phyloP scores from a whole-genome alignment of 2,797 vertebrate species.

The Cossypha polioptera region DNA sequence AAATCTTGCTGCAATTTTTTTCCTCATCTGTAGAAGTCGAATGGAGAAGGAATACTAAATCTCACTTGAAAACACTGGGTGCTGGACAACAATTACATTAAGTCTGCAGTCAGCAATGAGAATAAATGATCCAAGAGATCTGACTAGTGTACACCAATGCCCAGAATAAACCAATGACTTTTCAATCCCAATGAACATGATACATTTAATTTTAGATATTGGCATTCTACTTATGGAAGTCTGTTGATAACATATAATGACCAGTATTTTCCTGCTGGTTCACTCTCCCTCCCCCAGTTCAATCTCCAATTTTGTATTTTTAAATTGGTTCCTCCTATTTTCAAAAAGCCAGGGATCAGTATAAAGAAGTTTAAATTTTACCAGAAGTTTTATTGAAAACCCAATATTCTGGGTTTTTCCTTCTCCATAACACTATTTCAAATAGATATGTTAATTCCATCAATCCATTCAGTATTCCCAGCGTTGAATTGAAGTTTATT shows the following conservation, averaged over 20 bases:
- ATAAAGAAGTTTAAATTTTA: not conserved
- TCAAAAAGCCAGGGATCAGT: not conserved
- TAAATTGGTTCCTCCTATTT: constrained; percentile 7
- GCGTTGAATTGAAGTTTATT: not conserved
- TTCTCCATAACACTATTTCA: not conserved
- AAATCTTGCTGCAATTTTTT: not conserved
- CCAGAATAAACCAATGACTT: not conserved
- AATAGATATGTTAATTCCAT: constrained; percentile 15
- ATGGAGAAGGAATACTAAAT: not conserved
- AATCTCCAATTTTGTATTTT: not conserved
- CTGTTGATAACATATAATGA: not conserved
- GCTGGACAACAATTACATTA: not conserved
- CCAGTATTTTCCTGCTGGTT: not conserved
- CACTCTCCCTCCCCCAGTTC: not conserved
- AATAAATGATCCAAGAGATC: not conserved
- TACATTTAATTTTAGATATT: not conserved
- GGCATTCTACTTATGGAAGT: not conserved
- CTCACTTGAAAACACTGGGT: not conserved
- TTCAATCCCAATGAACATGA: not conserved
- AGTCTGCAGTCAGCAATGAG: not conserved
- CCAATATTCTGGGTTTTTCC: not conserved
- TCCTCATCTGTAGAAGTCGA: not conserved
- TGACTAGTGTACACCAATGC: not conserved
- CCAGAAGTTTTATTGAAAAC: constrained; percentile 15
- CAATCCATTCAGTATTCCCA: not conserved